Base-by-base conservation (phyloP, 2,888 invertebrate species). In the Zaprionus lineosus region DNA sequence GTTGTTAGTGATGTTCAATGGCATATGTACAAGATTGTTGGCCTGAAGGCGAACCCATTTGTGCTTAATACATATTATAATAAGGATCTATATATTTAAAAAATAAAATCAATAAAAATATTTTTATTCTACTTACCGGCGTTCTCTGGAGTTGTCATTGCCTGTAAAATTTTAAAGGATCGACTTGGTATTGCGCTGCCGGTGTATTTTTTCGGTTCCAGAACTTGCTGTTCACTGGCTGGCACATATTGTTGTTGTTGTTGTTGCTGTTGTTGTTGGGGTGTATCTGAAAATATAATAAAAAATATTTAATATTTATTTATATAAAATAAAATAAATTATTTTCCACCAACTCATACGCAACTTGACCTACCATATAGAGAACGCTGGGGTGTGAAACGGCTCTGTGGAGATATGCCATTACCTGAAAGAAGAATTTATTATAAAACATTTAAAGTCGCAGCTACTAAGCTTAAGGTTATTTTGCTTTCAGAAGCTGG, bases 131-230 rank as follows among this genome's bases (percentile, higher is more conserved):
- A 91, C 92, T 92, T 91, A 93, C 93, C 93, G 89, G 92, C 91
- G 86, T 91, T 91, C 85, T 93, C 93, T 52, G 93, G 93, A 62
- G 93, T 92, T 67, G 94, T 95, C 94, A 95, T 94, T 43, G 94
- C 94, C 90, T 96, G 95, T 51, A 96, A 90, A 86, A 94, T 93
- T 89, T 93, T 93, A 90, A 96, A 96, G 29, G 95, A 94, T 88
- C 94, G 92, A 68, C 95, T 95, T 47, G 96, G 96, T 89, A 96
- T 96, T 70, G 94, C 93, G 84, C 94, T 93, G 50, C 95, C 95
- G 83, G 92, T 94, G 86, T 94, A 94, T 86, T 93, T 94, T 87
- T 93, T 93, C 37, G 94, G 94, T 86, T 94, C 94, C 61, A 91
- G 92, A 47, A 91, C 93, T 79, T 93, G 93, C 86, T 93, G 93